phyloP scores from a whole-genome alignment of 2,888 invertebrate genomes.

The Hemaris fuciformis region DNA sequence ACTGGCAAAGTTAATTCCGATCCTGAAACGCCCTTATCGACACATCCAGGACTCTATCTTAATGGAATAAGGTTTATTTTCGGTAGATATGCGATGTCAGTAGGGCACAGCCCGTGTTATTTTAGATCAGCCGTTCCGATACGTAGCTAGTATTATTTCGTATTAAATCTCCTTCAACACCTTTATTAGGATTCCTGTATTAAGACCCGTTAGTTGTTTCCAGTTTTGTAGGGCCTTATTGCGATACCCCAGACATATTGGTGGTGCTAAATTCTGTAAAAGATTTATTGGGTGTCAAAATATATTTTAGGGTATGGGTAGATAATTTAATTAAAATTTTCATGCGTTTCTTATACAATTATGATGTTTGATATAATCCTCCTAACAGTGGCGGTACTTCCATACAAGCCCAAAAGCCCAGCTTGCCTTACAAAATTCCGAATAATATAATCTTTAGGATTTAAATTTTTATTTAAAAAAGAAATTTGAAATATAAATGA shows the following conservation, averaged over 20 bases:
- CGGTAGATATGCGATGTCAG: not conserved
- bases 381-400: too few relatives aligned
- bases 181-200: slow-evolving; percentile 38
- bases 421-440: too few relatives aligned
- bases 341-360: too few relatives aligned
- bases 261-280: not conserved
- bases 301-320: too few relatives aligned
- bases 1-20: slow-evolving; percentile 13
- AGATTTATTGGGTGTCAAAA: not conserved
- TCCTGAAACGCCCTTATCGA: not conserved
- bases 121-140: slow-evolving; percentile 39
- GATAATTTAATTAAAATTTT: too few relatives aligned
- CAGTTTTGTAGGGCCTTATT: slow-evolving; percentile 29
- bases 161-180: slow-evolving; percentile 44
- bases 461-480: too few relatives aligned
- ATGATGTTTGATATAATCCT: too few relatives aligned
- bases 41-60: not conserved
- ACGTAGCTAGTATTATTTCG: slow-evolving; percentile 31
- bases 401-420: too few relatives aligned
- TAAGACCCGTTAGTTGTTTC: slow-evolving; percentile 14
- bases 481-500: too few relatives aligned
- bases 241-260: slow-evolving; percentile 12
- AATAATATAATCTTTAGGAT: too few relatives aligned
- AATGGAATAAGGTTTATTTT: slow-evolving; percentile 12
- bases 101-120: slow-evolving; percentile 9